These are phyloP conservation scores for Drosophila atroscutellata DNA, from an alignment of 2,888 invertebrate species.

Conservation along the genomic window DNA sequence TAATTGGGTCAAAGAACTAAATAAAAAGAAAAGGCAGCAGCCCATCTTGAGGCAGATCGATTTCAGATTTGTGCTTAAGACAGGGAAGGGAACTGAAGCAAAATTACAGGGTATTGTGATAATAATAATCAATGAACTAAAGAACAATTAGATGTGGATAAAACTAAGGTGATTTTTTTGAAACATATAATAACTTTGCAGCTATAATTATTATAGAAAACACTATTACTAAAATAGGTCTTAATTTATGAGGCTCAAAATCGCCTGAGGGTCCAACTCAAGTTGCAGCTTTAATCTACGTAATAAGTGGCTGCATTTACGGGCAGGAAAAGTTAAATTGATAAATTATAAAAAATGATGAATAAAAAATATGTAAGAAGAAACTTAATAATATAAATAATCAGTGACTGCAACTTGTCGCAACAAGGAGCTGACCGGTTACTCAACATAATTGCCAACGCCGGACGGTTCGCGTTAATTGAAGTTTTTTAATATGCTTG, in stretches of 20 bases:
- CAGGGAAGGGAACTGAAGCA: neutral
- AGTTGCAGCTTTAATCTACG: conserved; percentile 12
- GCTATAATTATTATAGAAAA: neutral
- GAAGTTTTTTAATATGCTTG: conserved; percentile 71
- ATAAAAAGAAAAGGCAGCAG: conserved; percentile 11
- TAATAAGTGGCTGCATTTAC: conserved; percentile 40
- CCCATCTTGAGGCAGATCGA: conserved; percentile 1
- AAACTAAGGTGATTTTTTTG: neutral
- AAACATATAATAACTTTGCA: neutral
- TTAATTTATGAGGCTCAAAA: neutral
- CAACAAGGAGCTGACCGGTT: conserved; percentile 38
- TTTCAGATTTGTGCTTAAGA: neutral
- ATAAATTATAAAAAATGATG: conserved; percentile 56
- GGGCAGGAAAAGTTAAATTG: conserved; percentile 63
- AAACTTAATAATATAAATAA: conserved; percentile 81
- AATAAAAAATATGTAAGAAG: conserved; percentile 13
- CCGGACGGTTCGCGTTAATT: conserved; percentile 62
- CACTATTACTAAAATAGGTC: neutral
- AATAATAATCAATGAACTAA: neutral
- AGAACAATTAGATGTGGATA: neutral
- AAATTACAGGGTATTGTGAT: neutral
- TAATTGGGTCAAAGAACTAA: conserved; percentile 64
- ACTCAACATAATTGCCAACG: conserved; percentile 38
- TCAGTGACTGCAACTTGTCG: conserved; percentile 66
- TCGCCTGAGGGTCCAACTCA: neutral